Conservation (phyloP, 2,888 invertebrate genomes). For the Ceramica pisi region DNA sequence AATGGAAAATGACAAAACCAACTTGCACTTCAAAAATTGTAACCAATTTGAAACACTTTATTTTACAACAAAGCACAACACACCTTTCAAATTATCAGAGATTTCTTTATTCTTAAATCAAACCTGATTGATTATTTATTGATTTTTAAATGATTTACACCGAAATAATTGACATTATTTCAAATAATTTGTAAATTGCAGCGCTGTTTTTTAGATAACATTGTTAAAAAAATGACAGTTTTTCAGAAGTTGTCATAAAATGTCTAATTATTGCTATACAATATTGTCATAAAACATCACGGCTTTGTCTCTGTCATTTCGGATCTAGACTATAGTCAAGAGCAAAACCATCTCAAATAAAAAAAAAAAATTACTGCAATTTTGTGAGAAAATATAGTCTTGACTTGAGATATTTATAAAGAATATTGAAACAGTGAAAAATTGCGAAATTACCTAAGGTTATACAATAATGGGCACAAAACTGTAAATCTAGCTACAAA, state of each 20-base stretch:
- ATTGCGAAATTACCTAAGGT: background rate
- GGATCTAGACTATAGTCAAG: too few relatives aligned
- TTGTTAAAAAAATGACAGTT: too few relatives aligned
- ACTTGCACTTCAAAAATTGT: background rate
- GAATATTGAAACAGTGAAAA: background rate
- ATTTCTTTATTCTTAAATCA: background rate
- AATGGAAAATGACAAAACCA: too few relatives aligned
- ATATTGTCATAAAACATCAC: background rate
- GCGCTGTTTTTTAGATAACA: background rate
- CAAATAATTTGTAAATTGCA: background rate
- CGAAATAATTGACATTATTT: background rate
- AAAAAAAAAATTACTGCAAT: background rate
- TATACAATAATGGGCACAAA: background rate
- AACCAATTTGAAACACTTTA: background rate
- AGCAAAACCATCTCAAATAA: too few relatives aligned
- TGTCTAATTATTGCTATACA: background rate
- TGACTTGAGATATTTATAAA: too few relatives aligned
- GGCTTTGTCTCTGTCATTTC: too few relatives aligned
- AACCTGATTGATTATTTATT: too few relatives aligned
- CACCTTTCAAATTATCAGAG: background rate
- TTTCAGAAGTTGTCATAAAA: too few relatives aligned
- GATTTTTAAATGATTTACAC: background rate
- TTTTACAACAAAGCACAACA: background rate
- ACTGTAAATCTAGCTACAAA: background rate
- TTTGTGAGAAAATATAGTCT: background rate